Evolutionary conservation across 2,888 invertebrate genomes (phyloP), one percentile per base, ranked within the genome.

Genomic region (Ennomos quercinarius): DNA sequence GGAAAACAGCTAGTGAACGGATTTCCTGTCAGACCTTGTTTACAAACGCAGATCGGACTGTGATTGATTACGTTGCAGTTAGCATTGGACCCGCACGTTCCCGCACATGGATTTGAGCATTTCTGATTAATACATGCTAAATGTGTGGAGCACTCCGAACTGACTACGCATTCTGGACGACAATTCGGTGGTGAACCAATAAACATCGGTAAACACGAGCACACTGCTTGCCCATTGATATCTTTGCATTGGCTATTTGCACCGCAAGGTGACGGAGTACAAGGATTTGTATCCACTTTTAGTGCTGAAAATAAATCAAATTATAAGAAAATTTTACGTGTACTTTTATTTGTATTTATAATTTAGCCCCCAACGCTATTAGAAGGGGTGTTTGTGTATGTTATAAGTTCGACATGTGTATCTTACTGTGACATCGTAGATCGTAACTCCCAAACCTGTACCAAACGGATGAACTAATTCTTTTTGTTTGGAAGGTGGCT

Each of bases 11-110:
- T 93, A n/a, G 95, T 93, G 75, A 96, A 96, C 27, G 97, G 96
- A 93, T 96, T 96, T 61, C 97, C 97, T 3, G 95, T 95, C 70
- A 94, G 94, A 40, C 95, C 94, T 59, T 93, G 88, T 64, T 95
- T 94, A 74, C 97, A 97, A 58, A 94, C 95, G 77, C 97, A 97
- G 72, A 96, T 95, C 1, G 97, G 96, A 77, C 95, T 94, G 70
- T 95, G 95, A 70, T 95, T 95, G 27, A 94, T 93, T 4, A 95
- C 94, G 61, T 93, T 93, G 71, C 95, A 95, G 56, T 93, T 91
- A 3, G 95, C 93, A 72, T 93, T 93, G 55, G 91, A 84, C 12
- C 95, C 95, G 71, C 95, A 95, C 13, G 93, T 86, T 27, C 94
- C 94, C 17, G 92, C 88, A 70, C 95, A 95, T 5, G 95, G 96